phyloP scores from a whole-genome alignment of 1,140 invertebrate genomes.

The Ceratina japonica region DNA sequence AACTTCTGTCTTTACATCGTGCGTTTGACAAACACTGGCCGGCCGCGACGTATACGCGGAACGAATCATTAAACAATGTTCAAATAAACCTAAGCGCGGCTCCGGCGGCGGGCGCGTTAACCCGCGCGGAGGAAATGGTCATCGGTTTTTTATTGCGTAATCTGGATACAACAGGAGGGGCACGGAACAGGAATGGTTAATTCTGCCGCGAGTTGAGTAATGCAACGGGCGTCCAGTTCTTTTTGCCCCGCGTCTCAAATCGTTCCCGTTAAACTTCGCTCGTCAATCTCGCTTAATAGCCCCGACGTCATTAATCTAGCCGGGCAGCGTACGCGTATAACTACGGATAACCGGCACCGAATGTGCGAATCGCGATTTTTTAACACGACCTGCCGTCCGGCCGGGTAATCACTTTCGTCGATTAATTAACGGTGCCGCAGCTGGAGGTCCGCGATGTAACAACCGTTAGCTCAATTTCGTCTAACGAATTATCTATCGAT shows the following conservation, averaged over 20 bases:
- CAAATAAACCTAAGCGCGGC: conserved; percentile 13
- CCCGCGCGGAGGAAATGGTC: conserved; percentile 18
- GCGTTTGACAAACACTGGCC: conserved; percentile 1
- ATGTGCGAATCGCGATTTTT: background rate
- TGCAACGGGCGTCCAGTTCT: background rate
- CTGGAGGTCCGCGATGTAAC: background rate
- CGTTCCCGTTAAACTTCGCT: conserved; percentile 32
- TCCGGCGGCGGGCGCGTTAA: conserved; percentile 26
- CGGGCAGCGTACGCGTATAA: background rate
- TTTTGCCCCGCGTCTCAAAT: conserved; percentile 22
- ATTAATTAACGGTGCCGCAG: conserved; percentile 37
- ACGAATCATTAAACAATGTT: conserved; percentile 16
- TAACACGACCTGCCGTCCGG: background rate
- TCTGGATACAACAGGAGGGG: background rate
- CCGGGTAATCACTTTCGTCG: conserved; percentile 24
- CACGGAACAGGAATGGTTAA: conserved; percentile 19
- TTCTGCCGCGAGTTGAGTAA: conserved; percentile 10
- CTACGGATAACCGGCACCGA: background rate
- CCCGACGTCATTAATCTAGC: conserved; percentile 23
- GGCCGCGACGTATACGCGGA: background rate
- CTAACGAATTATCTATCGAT: background rate
- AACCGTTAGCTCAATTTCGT: conserved; percentile 15
- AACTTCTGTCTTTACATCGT: too few relatives aligned
- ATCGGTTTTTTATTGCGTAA: conserved; percentile 2
- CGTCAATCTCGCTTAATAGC: conserved; percentile 35